These are phyloP conservation scores for Sialis lutaria DNA, from an alignment of 2,888 invertebrate species.

Conservation along the genomic window DNA sequence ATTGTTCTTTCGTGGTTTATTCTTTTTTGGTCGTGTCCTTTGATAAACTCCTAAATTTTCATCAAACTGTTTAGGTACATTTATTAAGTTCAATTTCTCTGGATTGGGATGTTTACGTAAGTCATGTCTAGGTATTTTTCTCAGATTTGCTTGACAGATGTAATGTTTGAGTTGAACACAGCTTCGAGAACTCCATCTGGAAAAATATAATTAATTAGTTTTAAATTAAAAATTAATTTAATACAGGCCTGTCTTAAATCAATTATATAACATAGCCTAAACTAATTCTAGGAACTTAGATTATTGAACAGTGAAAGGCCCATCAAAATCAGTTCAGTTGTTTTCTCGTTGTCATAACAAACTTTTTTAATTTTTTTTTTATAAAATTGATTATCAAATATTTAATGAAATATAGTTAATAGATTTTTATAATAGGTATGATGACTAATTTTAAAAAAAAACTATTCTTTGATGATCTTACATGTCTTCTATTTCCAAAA, in stretches of 20 bases:
- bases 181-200: constrained; percentile 46
- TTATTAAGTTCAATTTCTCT: constrained; percentile 32
- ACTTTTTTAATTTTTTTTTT: too few species aligned
- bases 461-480: too few species aligned
- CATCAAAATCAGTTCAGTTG: too few species aligned
- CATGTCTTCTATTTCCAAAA: too few species aligned
- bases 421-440: too few species aligned
- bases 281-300: too few species aligned
- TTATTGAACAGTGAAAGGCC: too few species aligned
- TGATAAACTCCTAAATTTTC: constrained; percentile 18
- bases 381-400: too few species aligned
- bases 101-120: too few species aligned
- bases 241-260: not conserved
- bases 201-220: constrained; percentile 12
- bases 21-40: constrained; percentile 13
- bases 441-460: too few species aligned
- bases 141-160: constrained; percentile 50
- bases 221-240: not conserved
- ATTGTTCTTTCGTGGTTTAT: not conserved
- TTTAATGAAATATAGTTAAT: too few species aligned
- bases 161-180: constrained; percentile 46
- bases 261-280: not conserved
- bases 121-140: constrained; percentile 26
- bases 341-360: too few species aligned
- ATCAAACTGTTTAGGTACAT: constrained; percentile 21